Evolutionary conservation across 2,113 vertebrate genomes (phyloP).

Genomic region (Dermatemys mawii): DNA sequence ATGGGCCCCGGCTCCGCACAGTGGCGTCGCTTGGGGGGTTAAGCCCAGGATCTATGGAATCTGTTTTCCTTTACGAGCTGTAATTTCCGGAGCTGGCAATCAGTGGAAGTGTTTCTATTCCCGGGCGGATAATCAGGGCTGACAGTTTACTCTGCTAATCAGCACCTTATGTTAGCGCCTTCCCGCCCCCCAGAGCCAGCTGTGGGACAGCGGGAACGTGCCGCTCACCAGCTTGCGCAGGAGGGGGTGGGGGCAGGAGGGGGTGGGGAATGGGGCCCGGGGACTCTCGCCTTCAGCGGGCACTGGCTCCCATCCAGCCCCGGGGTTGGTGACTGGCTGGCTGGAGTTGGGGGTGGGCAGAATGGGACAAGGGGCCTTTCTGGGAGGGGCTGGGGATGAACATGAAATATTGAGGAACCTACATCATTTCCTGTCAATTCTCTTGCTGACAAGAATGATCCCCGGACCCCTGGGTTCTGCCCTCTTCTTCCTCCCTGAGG

Average conservation of each 20-base stretch:
- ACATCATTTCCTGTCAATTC: too few species aligned
- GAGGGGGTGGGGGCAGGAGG: background rate
- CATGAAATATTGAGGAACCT: too few species aligned
- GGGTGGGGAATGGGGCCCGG: background rate
- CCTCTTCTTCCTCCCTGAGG: too few species aligned
- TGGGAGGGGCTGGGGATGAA: background rate
- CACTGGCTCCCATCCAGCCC: too few species aligned
- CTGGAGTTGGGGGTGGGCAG: background rate
- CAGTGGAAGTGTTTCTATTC: constrained; percentile 66
- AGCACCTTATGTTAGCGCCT: constrained; percentile 11
- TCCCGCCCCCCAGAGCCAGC: background rate
- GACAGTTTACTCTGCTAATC: constrained; percentile 29
- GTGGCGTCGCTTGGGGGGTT: constrained; percentile 53
- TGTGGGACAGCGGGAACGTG: background rate
- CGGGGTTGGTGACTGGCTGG: too few species aligned
- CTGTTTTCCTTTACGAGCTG: constrained; percentile 76
- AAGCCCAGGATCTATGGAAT: constrained; percentile 1
- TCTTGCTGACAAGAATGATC: too few species aligned
- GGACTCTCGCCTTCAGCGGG: background rate
- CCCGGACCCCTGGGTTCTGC: background rate
- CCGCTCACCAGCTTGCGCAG: background rate
- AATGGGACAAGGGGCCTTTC: background rate
- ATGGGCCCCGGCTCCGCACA: background rate
- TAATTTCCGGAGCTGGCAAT: constrained; percentile 69
- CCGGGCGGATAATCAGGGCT: constrained; percentile 35